Base-by-base conservation (phyloP, 1,140 invertebrate species). In the Wasmannia auropunctata region DNA sequence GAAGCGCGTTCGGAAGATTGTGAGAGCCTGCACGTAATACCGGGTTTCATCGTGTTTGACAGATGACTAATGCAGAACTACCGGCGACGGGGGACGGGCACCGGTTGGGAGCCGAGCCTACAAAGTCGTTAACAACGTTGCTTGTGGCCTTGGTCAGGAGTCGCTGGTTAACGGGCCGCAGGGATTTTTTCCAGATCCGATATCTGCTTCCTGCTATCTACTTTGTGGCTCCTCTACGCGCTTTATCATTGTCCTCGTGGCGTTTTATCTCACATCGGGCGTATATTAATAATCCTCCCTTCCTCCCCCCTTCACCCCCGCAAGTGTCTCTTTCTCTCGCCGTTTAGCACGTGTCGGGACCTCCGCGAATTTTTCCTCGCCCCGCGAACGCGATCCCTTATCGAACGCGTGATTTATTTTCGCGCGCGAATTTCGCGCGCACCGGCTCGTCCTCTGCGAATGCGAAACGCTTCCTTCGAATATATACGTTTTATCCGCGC, bases 121-220 rank as follows among this genome's bases (percentile, higher is more conserved):
- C 86, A 70, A 81, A 75, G 86, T 87, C 88, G 89, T 89, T 87
- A 89, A 90, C 89, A 90, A 85, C 86, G 54, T 46, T 75, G 74
- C 88, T 90, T 86, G n/a, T n/a, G 88, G 89, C 88, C 89, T 90
- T 90, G 89, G 89, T 90, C 88, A 80, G 75, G 80, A 90, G 87
- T 72, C 51, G 43, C 40, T 87, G 89, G 89, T 90, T 90, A 90
- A 90, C 89, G 89, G 89, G 58, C 46, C 87, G 81, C 1, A 46
- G 46, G 28, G 22, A 85, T 70, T 90, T 90, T 88, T 90, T 81
- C 25, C 43, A 87, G 70, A 87, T 90, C 51, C 56, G 86, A 40
- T 90, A 90, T 90, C 89, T 90, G 63, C 75, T 90, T 90, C 88
- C 89, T 90, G 80, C 67, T 90, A 85, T 77, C 74, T 86, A 81